Base-by-base conservation (phyloP, 1,140 invertebrate species). In the Pectinophora gossypiella region DNA sequence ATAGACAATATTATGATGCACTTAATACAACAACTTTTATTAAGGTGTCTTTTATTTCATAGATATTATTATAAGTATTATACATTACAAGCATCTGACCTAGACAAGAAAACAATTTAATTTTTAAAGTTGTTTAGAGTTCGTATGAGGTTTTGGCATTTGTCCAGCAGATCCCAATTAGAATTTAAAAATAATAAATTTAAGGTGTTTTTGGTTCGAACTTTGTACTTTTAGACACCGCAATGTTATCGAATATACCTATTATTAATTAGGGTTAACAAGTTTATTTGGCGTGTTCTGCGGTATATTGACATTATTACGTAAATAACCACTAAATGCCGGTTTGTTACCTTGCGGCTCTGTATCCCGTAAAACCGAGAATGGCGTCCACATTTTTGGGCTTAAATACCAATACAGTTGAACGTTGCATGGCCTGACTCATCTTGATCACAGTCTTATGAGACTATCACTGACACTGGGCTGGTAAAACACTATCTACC, bases 321-420 rank as follows among this genome's bases (percentile, higher is more conserved):
- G 70, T 81, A 84, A 84, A 79, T 15, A 63, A 53, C 59, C 48
- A 43, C 44, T 54, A 61, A 62, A 56, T 27, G 68, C 73, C 72
- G 76, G 74, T 64, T 63, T 23, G 5, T 54, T 78, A 86, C 83
- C 83, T 84, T 54, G 59, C 76, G 7, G 80, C 72, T 53, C 81
- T 66, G 19, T 68, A 32, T 35, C 67, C 67, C 5, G 65, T 57
- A 40, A 54, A 56, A 19, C 56, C 54, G 15, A 77, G 59, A 43
- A 77, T 48, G 36, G 59, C 38, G 16, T 82, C 80, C 36, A 73
- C 71, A 79, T 82, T 76, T 46, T 75, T 77, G 10, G 72, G 72
- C 63, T 76, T 78, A 16, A 84, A 54, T 50, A 79, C 71, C 59
- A 82, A 76, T n/a, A 63, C 61, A 9, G 75, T 58, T 48, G 82